Base-by-base conservation (phyloP, 2,888 invertebrate species). In the Pterostichus niger region DNA sequence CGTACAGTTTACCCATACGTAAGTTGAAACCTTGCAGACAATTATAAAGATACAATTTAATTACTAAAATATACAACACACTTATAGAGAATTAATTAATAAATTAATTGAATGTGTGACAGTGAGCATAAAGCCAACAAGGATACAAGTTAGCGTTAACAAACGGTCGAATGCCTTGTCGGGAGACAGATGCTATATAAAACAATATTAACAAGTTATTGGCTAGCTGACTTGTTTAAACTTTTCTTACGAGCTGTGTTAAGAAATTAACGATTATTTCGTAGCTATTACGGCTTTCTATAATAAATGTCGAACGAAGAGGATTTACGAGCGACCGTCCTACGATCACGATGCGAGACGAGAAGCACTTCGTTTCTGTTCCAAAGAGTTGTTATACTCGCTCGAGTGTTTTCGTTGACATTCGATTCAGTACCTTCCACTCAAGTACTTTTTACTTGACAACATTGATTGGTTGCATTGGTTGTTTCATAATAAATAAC, bases 231-330 rank as follows among this genome's bases (percentile, higher is more conserved):
- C 35, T 64, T 68, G 80, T 52, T 68, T 68, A 80, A 77, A 73
- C 54, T 81, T 68, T 73, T 81, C 81, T 81, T 81, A 73, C 44
- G 81, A 54, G 54, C 81, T 56, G 81, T 56, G 71, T 81, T 61
- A 61, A 73, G 85, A 86, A 87, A 87, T 87, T 88, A 87, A 88
- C 87, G 88, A 87, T 87, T 87, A 87, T 87, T 87, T 85, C 76
- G 85, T 85, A 84, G 85, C 87, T 86, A 87, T 88, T 87, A 88
- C 77, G 87, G 87, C 87, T 87, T 87, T 87, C 87, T 85, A 87
- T 87, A 87, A 88, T 88, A 88, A 88, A 88, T 86, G 87, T 88
- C 88, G 83, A 85, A 84, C 84, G 84, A 82, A 86, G 86, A 86
- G 86, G 86, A 87, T 88, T 88, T 88, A 88, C 85, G 87, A 85